Conservation (phyloP, 2,888 invertebrate genomes). For the Smittia aterrima region DNA sequence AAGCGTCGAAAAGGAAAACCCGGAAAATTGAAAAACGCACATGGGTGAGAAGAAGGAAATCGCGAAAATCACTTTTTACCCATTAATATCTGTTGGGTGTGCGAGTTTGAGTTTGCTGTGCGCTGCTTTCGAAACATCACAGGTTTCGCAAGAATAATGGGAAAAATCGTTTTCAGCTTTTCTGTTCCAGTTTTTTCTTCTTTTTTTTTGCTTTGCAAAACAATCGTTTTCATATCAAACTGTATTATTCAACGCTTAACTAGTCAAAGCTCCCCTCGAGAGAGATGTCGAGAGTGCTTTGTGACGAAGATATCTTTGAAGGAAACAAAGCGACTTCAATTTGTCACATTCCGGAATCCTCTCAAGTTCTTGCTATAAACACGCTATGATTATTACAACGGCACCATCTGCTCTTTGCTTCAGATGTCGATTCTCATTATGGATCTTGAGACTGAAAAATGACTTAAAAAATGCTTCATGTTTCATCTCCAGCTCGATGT, state of each 20-base stretch:
- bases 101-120: not conserved
- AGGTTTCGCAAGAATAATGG: not conserved
- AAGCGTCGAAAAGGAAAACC: not conserved
- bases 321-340: not conserved
- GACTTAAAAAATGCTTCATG: conserved; percentile 9
- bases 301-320: not conserved
- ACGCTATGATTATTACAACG: not conserved
- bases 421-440: conserved; percentile 42
- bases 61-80: conserved; percentile 39
- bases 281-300: not conserved
- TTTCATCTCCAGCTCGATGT: conserved; percentile 10
- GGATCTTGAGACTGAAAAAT: conserved; percentile 35
- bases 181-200: conserved; percentile 5
- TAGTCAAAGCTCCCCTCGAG: conserved; percentile 1
- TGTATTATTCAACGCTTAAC: conserved; percentile 37
- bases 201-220: not conserved
- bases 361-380: conserved; percentile 9
- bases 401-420: conserved; percentile 23
- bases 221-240: conserved; percentile 37
- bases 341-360: not conserved
- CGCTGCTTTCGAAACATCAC: not conserved
- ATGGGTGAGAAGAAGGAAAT: not conserved
- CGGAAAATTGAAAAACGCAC: conserved; percentile 18
- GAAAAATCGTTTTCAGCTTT: conserved; percentile 22
- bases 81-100: conserved; percentile 31